Evolutionary conservation across 2,113 vertebrate species (phyloP).

Genomic region (Neodon shergylaensis): DNA sequence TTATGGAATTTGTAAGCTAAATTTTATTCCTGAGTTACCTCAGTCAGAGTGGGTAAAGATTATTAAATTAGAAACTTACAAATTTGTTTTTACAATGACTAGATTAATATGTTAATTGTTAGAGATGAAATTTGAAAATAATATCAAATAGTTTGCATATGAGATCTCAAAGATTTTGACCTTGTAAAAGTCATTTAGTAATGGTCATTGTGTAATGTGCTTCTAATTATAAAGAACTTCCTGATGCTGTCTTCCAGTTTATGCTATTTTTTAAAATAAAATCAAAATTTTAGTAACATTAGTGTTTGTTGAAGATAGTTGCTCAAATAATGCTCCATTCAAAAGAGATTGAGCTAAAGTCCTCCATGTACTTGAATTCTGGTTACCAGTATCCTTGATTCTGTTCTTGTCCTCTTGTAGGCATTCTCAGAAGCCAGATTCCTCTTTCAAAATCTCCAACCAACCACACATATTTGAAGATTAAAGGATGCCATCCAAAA

Average conservation of each 20-base stretch:
- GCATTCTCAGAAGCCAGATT: not conserved
- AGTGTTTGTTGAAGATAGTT: not conserved
- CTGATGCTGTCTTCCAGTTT: not conserved
- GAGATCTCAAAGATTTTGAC: not conserved
- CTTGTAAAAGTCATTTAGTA: not conserved
- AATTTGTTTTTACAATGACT: not conserved
- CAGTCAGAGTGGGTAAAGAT: not conserved
- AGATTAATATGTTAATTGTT: not conserved
- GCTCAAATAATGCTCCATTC: not conserved
- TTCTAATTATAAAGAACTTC: not conserved
- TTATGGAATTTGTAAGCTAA: conserved; percentile 39
- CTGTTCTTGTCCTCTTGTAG: rapidly evolving
- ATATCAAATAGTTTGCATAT: not conserved
- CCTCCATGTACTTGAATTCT: not conserved
- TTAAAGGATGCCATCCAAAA: not conserved
- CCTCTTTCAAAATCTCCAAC: not conserved
- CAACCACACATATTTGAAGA: not conserved
- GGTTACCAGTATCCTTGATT: not conserved
- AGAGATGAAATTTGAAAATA: not conserved
- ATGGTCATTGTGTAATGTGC: not conserved
- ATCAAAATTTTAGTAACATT: not conserved
- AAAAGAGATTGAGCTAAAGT: not conserved
- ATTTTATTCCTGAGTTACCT: conserved; percentile 33
- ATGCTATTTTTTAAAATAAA: not conserved
- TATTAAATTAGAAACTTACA: not conserved